These are phyloP conservation scores for Hypothenemus hampei DNA, from an alignment of 1,140 invertebrate species.

Conservation along the genomic window DNA sequence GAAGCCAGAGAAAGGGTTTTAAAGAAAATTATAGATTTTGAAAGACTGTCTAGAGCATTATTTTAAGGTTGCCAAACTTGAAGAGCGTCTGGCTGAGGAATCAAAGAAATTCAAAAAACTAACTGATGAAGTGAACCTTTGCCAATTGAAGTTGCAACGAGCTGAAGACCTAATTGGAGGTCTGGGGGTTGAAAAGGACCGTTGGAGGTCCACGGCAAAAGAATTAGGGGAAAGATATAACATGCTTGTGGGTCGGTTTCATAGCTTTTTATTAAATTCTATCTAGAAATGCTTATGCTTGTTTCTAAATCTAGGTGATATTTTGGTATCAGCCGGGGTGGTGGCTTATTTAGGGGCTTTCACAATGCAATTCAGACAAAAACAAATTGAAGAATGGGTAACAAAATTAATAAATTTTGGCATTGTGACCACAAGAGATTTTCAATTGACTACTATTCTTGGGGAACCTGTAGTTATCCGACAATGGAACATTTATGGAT, in stretches of 20 bases:
- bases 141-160: conserved; percentile 82
- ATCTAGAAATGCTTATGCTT: neutral
- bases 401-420: conserved; percentile 57
- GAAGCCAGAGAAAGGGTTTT: conserved; percentile 55
- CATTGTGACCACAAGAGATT: conserved; percentile 72
- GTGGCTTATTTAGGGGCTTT: conserved; percentile 91
- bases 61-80: conserved; percentile 54
- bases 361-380: conserved; percentile 67
- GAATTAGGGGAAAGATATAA: conserved; percentile 65
- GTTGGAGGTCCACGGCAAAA: conserved; percentile 77
- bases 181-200: conserved; percentile 73
- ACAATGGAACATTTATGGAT: conserved; percentile 86
- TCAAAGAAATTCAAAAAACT: conserved; percentile 56
- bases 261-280: neutral
- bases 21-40: neutral
- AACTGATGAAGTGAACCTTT: conserved; percentile 78
- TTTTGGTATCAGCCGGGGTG: conserved; percentile 80
- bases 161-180: conserved; percentile 90
- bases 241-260: conserved; percentile 43
- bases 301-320: conserved; percentile 58
- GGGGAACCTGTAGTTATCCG: conserved; percentile 84
- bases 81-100: conserved; percentile 62
- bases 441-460: conserved; percentile 65
- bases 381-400: conserved; percentile 72
- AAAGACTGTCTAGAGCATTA: neutral